Base-by-base conservation (phyloP, 2,113 vertebrate genomes). In the Lepus americanus region DNA sequence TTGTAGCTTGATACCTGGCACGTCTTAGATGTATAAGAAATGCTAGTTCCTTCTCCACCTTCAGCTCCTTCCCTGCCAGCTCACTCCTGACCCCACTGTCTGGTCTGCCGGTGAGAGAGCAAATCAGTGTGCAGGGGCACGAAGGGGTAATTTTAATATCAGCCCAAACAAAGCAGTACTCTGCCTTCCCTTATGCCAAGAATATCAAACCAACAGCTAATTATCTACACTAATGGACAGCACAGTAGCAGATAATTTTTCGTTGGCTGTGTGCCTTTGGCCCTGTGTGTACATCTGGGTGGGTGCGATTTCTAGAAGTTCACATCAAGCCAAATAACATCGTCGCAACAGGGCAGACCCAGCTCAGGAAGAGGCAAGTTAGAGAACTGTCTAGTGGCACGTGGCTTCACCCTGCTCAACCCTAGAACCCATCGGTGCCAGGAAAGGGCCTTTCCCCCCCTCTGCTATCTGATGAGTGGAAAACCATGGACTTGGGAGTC, bases 231-330 rank as follows among this genome's bases (percentile, higher is more conserved):
- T 89, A 96, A 94, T 80, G 89, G n/a, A 61, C 8, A 1, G 59
- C 84, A 67, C 87, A 79, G 80, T 53, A 78, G 70, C 78, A 89
- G 94, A 92, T 95, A 22, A 78, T 95, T 92, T 96, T 85, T 92
- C 86, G 89, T 94, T 96, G 97, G 94, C 92, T 85, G 55, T 72
- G 96, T 92, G 96, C 96, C 95, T 95, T 96, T 96, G 94, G 90
- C 95, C 88, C 95, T 86, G 13, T 94, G 73, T 94, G 51, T 89
- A 72, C 55, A 82, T 88, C 95, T 92, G 96, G 89, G 90, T 94
- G 74, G 96, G 76, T 89, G 84, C n/a, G 31, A 78, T 78, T 95
- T 94, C 85, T 94, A 49, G 88, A 95, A 76, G 82, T 84, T 91
- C 66, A 87, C 33, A 31, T 77, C 8, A 31, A n/a, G 83, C 79